phyloP scores from a whole-genome alignment of 2,113 vertebrate genomes.

The Gadus macrocephalus region DNA sequence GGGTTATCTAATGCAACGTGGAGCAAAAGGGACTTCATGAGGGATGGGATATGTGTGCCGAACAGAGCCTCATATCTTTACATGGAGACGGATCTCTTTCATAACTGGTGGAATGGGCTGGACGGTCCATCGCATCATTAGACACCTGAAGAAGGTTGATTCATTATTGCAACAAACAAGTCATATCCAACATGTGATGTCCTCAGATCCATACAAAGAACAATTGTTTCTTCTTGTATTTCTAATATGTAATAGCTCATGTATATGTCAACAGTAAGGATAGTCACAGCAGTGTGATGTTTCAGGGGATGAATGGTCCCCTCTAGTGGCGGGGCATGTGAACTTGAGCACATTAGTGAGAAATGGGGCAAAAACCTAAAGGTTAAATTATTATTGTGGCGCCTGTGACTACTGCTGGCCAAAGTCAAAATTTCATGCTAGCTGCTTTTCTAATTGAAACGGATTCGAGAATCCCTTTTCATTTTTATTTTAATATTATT shows the following conservation, averaged over 20 bases:
- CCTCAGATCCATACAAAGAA: conserved; percentile 44
- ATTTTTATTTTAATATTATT: neutral
- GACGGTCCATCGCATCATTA: too few species aligned
- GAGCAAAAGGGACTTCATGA: conserved; percentile 27
- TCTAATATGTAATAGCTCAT: conserved; percentile 43
- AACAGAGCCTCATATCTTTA: conserved; percentile 19
- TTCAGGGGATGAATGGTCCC: conserved; percentile 23
- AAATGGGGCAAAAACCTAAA: neutral
- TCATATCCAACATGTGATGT: conserved; percentile 38
- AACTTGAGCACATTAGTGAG: conserved; percentile 14
- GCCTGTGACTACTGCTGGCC: conserved; percentile 18
- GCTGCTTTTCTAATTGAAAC: conserved; percentile 18
- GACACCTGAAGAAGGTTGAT: neutral
- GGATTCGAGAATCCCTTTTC: neutral
- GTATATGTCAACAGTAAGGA: conserved; percentile 34
- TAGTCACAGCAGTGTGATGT: conserved; percentile 28
- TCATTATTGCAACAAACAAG: conserved; percentile 32
- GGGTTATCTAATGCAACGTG: conserved; percentile 26
- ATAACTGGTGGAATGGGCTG: neutral
- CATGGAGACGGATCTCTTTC: conserved; percentile 19
- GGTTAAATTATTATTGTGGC: conserved; percentile 25
- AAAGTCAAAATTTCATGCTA: conserved; percentile 14
- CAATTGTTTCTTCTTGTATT: conserved; percentile 57
- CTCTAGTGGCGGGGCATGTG: neutral
- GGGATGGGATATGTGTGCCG: conserved; percentile 8